These are phyloP conservation scores for Serinus canaria DNA, from an alignment of 2,113 vertebrate genomes.

Conservation along the genomic window DNA sequence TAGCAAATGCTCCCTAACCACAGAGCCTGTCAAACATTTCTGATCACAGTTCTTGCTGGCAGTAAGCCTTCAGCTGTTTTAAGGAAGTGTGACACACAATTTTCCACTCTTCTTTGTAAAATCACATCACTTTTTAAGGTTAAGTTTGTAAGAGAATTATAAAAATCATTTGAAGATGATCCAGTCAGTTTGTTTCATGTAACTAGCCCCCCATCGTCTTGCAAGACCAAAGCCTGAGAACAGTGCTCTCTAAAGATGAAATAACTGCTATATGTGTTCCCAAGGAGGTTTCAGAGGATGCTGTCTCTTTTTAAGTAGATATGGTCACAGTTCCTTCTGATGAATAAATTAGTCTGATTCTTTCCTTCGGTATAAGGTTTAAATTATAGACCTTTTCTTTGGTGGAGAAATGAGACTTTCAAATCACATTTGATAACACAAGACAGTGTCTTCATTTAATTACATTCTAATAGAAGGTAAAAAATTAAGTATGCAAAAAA, in stretches of 20 bases:
- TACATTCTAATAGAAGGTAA: not conserved
- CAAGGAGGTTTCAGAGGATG: not conserved
- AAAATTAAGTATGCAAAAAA: not conserved
- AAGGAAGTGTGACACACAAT: not conserved
- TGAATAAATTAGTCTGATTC: not conserved
- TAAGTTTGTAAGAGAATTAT: not conserved
- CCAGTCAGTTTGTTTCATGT: not conserved
- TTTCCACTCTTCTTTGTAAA: not conserved
- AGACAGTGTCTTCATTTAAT: not conserved
- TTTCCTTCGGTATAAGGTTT: not conserved
- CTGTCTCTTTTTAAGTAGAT: not conserved
- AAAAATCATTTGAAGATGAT: not conserved
- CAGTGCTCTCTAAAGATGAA: not conserved
- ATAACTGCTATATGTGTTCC: not conserved
- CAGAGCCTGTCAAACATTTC: not conserved
- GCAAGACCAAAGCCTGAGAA: not conserved
- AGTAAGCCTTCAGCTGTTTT: conserved; percentile 5
- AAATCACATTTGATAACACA: not conserved
- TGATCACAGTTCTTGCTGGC: not conserved
- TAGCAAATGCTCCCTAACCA: not conserved
- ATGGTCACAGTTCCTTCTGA: not conserved
- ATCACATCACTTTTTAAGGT: not conserved
- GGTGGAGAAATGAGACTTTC: not conserved
- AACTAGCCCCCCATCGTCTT: not conserved
- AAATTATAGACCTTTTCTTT: not conserved